Evolutionary conservation across 2,113 vertebrate species (phyloP).

Genomic region (Entelurus aequoreus): DNA sequence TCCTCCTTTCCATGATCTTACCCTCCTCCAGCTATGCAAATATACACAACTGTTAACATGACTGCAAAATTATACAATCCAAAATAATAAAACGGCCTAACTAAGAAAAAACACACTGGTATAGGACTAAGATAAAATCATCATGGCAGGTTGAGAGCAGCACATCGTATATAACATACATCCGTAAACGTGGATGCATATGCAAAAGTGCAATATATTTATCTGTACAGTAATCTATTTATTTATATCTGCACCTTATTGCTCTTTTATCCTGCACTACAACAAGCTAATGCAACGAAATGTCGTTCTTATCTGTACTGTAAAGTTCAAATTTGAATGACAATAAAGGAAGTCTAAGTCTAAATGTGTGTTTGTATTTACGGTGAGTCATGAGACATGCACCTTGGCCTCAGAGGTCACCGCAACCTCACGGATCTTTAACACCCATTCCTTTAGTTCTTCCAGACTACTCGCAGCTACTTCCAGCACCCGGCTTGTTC

Average conservation of each 20-base stretch:
- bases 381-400: background rate
- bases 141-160: background rate
- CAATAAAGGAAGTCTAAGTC: too few species aligned
- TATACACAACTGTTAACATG: slow-evolving; percentile 9
- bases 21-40: slow-evolving; percentile 85
- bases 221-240: too few species aligned
- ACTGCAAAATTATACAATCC: background rate
- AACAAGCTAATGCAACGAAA: too few species aligned
- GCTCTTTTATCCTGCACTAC: too few species aligned
- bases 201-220: too few species aligned
- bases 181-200: too few species aligned
- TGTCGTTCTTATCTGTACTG: too few species aligned
- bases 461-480: slow-evolving; percentile 84
- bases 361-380: background rate
- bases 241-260: too few species aligned
- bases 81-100: background rate
- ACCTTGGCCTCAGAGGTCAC: slow-evolving; percentile 92
- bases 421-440: slow-evolving; percentile 90
- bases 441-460: slow-evolving; percentile 91
- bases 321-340: too few species aligned
- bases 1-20: slow-evolving; percentile 98
- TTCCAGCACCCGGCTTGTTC: slow-evolving; percentile 75
- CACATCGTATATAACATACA: background rate
- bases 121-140: background rate
- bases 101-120: background rate